Evolutionary conservation across 2,797 vertebrate species (phyloP), one percentile per base, ranked within the genome.

Genomic region (Prunella strophiata): DNA sequence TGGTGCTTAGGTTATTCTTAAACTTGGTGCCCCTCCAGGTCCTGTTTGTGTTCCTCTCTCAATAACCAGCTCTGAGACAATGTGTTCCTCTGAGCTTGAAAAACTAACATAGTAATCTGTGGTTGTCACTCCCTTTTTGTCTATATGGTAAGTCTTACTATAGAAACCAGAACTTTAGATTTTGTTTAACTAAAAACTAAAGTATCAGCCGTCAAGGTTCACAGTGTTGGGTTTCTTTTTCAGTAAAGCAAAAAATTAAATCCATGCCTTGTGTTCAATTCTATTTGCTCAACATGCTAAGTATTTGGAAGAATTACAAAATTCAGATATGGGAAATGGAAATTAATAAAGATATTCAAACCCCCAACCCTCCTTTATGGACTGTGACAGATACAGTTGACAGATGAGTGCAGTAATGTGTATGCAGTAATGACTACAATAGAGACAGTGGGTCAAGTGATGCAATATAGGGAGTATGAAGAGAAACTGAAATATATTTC

Each of bases 281-380:
- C 32, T 89, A 7, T 48, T 91, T 84, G 65, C 26, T 89, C 50
- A 81, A 2, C 38, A 18, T 86, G 62, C 38, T 68, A 11, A 45
- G 40, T 36, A 75, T 82, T 93, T 91, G 84, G 90, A 93, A 83
- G 62, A 71, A 74, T 40, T 89, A 68, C 48, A 57, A 34, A 86
- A 65, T 78, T 92, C 40, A 62, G 65, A 76, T 86, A 71, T 9
- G 42, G 62, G 84, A 95, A 89, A 77, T 77, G 54, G 19, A 89
- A 91, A 92, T 82, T 85, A 93, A 89, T 94, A 85, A 93, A 92
- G 76, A 55, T 59, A 62, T 85, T 89, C 21, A 91, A 61, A 52
- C 50, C 15, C 38, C 32, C 52, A 87, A 7, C 32, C 21, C 15
- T 88, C 70, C 54, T 89, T 96, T 93, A 95, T 91, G 82, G 73